Conservation (phyloP, 1,140 invertebrate species). For the Dreissena rostriformis region DNA sequence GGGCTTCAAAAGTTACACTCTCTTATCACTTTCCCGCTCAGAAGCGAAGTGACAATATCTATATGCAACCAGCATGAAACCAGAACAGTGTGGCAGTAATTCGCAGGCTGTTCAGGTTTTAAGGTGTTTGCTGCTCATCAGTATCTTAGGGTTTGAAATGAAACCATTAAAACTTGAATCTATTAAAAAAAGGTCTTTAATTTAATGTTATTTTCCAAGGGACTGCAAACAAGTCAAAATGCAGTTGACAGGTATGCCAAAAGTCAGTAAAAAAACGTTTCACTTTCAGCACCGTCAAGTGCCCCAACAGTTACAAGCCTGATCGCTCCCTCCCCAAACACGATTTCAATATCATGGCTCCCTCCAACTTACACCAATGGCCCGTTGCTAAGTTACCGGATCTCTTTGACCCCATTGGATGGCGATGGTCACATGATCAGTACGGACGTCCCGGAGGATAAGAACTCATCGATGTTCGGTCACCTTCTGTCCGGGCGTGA, state of each 20-base stretch:
- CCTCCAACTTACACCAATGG: constrained; percentile 94
- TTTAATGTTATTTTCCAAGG: no score
- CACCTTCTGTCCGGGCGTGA: constrained; percentile 87
- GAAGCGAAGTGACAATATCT: no score
- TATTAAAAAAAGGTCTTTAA: no score
- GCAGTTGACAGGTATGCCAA: background rate
- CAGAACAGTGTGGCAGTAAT: no score
- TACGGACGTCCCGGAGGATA: constrained; percentile 87
- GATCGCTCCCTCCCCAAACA: constrained; percentile 89
- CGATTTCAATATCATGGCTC: constrained; percentile 93
- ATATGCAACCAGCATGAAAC: no score
- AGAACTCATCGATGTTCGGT: constrained; percentile 87
- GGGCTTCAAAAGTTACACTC: no score
- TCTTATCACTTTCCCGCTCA: no score
- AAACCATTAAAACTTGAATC: no score
- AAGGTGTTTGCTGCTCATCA: no score
- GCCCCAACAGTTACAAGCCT: constrained; percentile 85
- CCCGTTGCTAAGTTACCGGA: constrained; percentile 91
- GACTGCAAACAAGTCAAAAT: background rate
- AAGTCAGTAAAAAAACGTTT: background rate
- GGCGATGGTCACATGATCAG: constrained; percentile 73
- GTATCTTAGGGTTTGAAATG: no score
- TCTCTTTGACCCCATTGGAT: constrained; percentile 84
- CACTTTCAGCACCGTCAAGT: constrained; percentile 69
- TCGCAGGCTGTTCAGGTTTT: no score